These are phyloP conservation scores for Archips crataeganus DNA, from an alignment of 2,888 invertebrate species.

Conservation along the genomic window DNA sequence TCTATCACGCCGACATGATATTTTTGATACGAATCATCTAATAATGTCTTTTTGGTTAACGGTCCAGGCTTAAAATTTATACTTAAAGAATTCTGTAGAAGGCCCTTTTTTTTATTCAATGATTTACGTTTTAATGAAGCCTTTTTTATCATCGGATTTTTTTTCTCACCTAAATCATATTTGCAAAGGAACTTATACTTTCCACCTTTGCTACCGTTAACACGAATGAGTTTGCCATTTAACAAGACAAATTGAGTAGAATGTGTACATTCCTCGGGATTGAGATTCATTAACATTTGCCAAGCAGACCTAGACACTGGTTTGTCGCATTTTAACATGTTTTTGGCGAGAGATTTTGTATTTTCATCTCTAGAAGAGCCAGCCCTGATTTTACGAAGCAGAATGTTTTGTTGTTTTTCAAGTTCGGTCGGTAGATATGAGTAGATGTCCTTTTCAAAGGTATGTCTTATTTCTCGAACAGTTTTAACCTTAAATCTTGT, in stretches of 20 bases:
- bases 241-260: constrained; percentile 69
- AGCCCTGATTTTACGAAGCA: constrained; percentile 70
- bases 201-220: constrained; percentile 75
- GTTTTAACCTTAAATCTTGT: constrained; percentile 71
- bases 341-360: constrained; percentile 66
- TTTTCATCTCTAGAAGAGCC: constrained; percentile 64
- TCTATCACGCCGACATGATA: constrained; percentile 75
- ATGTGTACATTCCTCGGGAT: constrained; percentile 63
- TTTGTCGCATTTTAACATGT: constrained; percentile 61
- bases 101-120: constrained; percentile 56
- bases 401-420: constrained; percentile 65
- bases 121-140: constrained; percentile 45
- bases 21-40: constrained; percentile 76
- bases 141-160: constrained; percentile 48
- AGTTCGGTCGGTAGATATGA: constrained; percentile 61
- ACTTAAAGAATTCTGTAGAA: constrained; percentile 65
- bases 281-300: constrained; percentile 78
- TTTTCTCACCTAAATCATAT: constrained; percentile 58
- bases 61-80: constrained; percentile 86
- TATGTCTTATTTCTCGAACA: constrained; percentile 69
- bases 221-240: constrained; percentile 68
- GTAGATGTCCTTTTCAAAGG: constrained; percentile 71
- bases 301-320: constrained; percentile 72
- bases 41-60: constrained; percentile 74
- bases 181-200: constrained; percentile 65